Base-by-base conservation (phyloP, 2,797 vertebrate genomes). In the Epinephelus malabaricus region DNA sequence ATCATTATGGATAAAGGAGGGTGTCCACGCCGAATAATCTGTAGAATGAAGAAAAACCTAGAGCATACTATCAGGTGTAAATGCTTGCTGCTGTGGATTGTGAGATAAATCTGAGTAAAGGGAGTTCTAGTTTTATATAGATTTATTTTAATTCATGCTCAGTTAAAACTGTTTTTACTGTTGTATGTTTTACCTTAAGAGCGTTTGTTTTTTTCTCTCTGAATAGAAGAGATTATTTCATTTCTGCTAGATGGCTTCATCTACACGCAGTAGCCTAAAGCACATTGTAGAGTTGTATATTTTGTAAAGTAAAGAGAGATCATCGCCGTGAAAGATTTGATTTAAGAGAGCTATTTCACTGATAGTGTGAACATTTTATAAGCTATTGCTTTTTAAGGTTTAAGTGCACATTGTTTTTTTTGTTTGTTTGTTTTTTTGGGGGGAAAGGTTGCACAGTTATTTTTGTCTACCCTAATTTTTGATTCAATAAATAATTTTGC, bases 401-500 rank as follows among this genome's bases (percentile, higher is more conserved):
- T 72, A 82, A 82, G 75, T 85, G 81, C 76, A 89, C 79, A 78
- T 86, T 86, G 77, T 83, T 67, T 82, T 73, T 34, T 34, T 34
- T 73, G n/a, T 68, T 47, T 46, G 15, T 46, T 30, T 30, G 27
- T 5, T 30, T 30, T 30, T 30, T 30, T 30, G 5, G 17, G 47
- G 45, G 56, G 45, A 13, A 72, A 45, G 69, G 62, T 78, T 90
- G 88, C 84, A 89, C 86, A 83, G 17, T 79, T 87, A 76, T 86
- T 90, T 87, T 93, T 94, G 82, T 92, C 86, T 84, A 86, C 83
- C 67, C 71, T 81, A 69, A 79, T 88, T 90, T 90, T 93, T 87
- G 79, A 92, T 89, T 90, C 70, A 94, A 94, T 94, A 93, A 94
- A 94, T 87, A 8, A 87, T 91, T 94, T 94, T 93, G 68, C 91